Conservation (phyloP, 2,113 vertebrate genomes). For the Cyphomyrus discorhynchus region DNA sequence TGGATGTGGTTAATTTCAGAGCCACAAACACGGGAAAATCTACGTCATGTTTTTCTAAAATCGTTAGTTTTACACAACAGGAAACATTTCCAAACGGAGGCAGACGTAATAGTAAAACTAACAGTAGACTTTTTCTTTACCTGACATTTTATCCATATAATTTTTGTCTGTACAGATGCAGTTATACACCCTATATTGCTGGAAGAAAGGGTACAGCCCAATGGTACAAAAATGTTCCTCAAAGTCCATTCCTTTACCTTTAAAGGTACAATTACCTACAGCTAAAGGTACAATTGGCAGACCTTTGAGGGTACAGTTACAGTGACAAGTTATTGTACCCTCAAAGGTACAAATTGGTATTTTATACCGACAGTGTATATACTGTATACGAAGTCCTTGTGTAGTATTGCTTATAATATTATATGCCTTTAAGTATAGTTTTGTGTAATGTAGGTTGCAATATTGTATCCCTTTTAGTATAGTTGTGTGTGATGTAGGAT, state of each 20-base stretch:
- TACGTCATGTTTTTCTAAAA: neutral
- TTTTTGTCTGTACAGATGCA: neutral
- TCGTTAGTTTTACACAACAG: neutral
- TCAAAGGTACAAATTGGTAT: neutral
- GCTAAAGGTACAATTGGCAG: too few relatives aligned
- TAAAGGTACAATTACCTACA: too few relatives aligned
- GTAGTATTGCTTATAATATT: neutral
- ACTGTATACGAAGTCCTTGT: neutral
- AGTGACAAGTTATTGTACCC: too few relatives aligned
- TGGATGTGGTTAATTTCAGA: neutral
- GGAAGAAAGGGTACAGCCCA: too few relatives aligned
- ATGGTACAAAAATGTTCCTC: too few relatives aligned
- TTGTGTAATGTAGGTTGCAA: too few relatives aligned
- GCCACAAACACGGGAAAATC: neutral
- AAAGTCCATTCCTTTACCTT: too few relatives aligned
- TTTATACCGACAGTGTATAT: neutral
- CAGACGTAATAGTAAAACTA: neutral
- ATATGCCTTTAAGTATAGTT: too few relatives aligned
- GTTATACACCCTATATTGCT: neutral
- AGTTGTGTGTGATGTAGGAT: neutral
- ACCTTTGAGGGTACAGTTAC: too few relatives aligned
- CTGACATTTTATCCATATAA: neutral
- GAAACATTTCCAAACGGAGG: neutral
- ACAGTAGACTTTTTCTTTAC: neutral
- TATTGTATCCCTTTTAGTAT: neutral